These are phyloP conservation scores for Bagarius yarrelli DNA, from an alignment of 2,113 vertebrate species.

Conservation along the genomic window DNA sequence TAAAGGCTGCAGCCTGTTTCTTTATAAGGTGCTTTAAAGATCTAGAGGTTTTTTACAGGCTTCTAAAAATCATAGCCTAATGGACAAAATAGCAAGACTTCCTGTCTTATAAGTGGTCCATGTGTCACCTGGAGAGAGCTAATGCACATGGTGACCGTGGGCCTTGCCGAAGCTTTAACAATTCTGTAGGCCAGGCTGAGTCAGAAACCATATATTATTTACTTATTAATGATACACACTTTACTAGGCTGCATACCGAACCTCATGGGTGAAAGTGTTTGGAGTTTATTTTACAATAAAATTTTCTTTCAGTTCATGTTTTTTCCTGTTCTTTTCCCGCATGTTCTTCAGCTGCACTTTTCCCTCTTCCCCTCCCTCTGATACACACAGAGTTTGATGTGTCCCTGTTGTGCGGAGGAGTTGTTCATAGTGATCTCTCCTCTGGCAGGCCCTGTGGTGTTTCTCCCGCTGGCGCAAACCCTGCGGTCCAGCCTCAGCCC, in stretches of 20 bases:
- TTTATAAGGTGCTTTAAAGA: conserved; percentile 28
- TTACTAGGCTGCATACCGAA: neutral
- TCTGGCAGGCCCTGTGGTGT: conserved; percentile 31
- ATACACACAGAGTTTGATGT: conserved; percentile 19
- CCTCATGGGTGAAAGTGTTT: neutral
- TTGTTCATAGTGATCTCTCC: conserved; percentile 13
- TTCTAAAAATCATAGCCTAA: conserved; percentile 33
- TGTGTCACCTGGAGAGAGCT: conserved; percentile 26
- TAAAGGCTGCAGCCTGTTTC: conserved; percentile 5
- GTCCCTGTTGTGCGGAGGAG: conserved; percentile 23
- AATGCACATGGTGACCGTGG: neutral
- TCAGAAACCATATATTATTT: neutral
- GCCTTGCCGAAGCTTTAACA: neutral
- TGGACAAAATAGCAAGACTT: conserved; percentile 36
- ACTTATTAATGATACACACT: conserved; percentile 3
- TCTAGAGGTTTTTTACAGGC: conserved; percentile 36
- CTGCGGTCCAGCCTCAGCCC: conserved; percentile 21
- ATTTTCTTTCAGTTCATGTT: neutral
- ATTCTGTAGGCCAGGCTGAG: neutral
- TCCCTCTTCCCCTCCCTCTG: neutral
- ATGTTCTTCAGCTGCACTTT: neutral
- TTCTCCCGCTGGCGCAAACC: conserved; percentile 33
- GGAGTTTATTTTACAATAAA: neutral
- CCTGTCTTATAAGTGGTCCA: conserved; percentile 35
- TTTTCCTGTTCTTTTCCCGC: neutral